These are phyloP conservation scores for Lepus oiostolus DNA, from an alignment of 2,797 vertebrate genomes.

Conservation along the genomic window DNA sequence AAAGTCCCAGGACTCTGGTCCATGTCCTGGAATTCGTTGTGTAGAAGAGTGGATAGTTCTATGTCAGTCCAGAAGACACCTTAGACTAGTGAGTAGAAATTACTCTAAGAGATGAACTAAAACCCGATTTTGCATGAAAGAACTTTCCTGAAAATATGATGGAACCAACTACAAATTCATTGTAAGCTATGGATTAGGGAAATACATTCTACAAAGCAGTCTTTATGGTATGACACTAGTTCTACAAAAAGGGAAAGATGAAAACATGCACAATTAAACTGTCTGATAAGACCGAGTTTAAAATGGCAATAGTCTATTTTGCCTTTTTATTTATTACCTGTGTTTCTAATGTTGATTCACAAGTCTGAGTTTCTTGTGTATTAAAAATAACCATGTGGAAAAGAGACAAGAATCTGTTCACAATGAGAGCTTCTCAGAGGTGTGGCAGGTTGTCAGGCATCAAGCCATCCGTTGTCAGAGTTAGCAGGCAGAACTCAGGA, in stretches of 20 bases:
- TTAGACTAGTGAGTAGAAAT: not conserved
- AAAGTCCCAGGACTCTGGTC: not conserved
- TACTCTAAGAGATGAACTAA: not conserved
- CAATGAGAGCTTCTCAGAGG: not conserved
- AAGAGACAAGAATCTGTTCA: not conserved
- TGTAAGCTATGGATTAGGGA: not conserved
- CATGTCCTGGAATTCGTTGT: not conserved
- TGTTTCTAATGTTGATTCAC: conserved; percentile 6
- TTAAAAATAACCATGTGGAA: conserved; percentile 20
- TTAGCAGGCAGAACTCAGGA: not conserved
- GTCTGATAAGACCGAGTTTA: not conserved
- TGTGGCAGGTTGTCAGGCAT: not conserved
- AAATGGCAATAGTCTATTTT: not conserved
- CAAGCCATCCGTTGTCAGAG: not conserved
- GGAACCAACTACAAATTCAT: not conserved
- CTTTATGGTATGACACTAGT: not conserved
- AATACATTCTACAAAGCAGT: not conserved
- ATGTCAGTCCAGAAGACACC: not conserved
- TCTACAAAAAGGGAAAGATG: conserved; percentile 45
- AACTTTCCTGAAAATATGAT: conserved; percentile 1
- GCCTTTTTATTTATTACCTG: not conserved
- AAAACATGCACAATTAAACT: not conserved
- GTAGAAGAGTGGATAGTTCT: not conserved
- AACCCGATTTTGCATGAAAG: not conserved
- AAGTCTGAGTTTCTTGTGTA: not conserved